phyloP scores from a whole-genome alignment of 2,113 vertebrate species.

The Chaetodon auriga region DNA sequence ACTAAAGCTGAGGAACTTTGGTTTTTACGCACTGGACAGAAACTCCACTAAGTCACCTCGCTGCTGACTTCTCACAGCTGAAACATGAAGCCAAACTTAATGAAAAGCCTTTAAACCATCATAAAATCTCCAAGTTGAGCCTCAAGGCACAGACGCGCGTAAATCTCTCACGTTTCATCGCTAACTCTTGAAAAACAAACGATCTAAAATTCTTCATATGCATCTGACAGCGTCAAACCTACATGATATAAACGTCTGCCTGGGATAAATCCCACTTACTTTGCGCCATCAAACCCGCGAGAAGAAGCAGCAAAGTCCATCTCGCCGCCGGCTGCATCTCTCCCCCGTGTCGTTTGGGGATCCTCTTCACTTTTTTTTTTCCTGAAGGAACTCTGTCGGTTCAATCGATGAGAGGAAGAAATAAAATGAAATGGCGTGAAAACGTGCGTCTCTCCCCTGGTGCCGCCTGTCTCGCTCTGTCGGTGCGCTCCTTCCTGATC shows the following conservation, averaged over 20 bases:
- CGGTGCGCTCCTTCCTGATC: constrained; percentile 60
- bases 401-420: constrained; percentile 12
- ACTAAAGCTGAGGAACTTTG: background rate
- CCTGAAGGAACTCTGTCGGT: constrained; percentile 7
- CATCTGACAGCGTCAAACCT: background rate
- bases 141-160: background rate
- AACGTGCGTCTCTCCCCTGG: constrained; percentile 36
- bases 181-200: background rate
- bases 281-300: constrained; percentile 68
- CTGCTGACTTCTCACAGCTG: background rate
- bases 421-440: background rate
- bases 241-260: background rate
- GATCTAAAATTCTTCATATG: background rate
- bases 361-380: constrained; percentile 31
- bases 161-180: background rate
- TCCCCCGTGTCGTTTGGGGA: constrained; percentile 36
- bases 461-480: constrained; percentile 47
- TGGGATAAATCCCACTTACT: constrained; percentile 71
- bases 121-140: background rate
- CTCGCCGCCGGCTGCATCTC: constrained; percentile 71
- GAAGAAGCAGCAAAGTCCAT: constrained; percentile 75
- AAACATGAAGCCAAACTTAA: constrained; percentile 15
- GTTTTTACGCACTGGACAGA: constrained; percentile 10
- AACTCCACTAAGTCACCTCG: background rate
- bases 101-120: background rate